Evolutionary conservation across 2,113 vertebrate species (phyloP).

Genomic region (Orycteropus afer): DNA sequence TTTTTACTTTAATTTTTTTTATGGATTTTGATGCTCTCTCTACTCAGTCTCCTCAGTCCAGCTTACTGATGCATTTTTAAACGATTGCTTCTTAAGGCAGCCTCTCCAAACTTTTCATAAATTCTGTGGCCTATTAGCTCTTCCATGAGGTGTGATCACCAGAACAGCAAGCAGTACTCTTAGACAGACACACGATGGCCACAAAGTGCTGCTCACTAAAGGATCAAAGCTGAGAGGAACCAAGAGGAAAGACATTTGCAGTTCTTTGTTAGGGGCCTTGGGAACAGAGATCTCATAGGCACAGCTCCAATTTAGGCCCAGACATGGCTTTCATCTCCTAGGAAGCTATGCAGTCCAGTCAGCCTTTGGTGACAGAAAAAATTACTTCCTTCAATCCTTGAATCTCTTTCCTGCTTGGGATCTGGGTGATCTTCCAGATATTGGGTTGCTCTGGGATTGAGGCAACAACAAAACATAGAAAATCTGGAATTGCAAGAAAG

Average conservation of each 20-base stretch:
- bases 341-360: background rate
- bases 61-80: background rate
- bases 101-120: background rate
- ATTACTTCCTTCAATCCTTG: background rate
- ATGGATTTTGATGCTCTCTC: background rate
- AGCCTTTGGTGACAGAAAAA: background rate
- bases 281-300: background rate
- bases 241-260: background rate
- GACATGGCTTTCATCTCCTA: background rate
- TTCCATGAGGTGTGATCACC: background rate
- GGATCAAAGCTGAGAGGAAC: too few species aligned
- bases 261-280: background rate
- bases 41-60: background rate
- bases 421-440: background rate
- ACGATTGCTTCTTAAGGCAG: background rate
- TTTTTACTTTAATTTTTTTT: background rate
- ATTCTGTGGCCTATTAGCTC: background rate
- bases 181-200: rapidly evolving
- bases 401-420: background rate
- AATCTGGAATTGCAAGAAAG: background rate
- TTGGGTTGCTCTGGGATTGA: background rate
- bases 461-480: background rate
- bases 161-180: background rate
- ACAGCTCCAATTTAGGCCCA: background rate
- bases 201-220: background rate